Percentiles rank a stretch among this genome's conserved stretches.
Evolutionary conservation across 30 jellyfish, hydroid and myxozoan genomes (phyloP).

Genomic region (Aurelia sp.): DNA sequence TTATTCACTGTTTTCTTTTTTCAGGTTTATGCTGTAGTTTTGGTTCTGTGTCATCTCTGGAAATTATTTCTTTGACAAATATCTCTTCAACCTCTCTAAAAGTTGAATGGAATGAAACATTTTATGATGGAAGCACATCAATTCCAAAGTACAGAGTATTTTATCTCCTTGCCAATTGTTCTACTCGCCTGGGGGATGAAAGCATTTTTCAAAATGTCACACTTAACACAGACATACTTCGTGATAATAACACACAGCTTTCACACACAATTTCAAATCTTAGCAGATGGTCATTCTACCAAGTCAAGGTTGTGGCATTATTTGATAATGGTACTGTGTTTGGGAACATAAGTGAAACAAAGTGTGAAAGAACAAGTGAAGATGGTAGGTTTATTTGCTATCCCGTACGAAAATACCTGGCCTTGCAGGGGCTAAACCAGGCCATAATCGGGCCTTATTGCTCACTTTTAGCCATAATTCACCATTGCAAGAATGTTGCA

Average conservation of each 20-base stretch:
- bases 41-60: conserved; percentile 33
- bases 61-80: conserved; percentile 5
- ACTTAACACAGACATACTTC: background rate
- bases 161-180: conserved; percentile 10
- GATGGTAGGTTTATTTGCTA: conserved; percentile 42
- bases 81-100: conserved; percentile 49
- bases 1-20: background rate
- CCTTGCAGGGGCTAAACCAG: too few species aligned
- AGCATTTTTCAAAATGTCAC: background rate
- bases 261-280: conserved; percentile 13
- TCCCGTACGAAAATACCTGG: too few species aligned
- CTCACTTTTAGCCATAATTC: too few species aligned
- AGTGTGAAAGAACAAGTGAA: conserved; percentile 34
- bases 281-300: conserved; percentile 51
- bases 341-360: background rate
- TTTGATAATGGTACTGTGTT: conserved; percentile 16
- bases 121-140: conserved; percentile 7
- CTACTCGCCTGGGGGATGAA: background rate
- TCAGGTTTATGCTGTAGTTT: conserved; percentile 11
- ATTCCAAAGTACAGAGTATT: conserved; percentile 14
- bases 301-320: conserved; percentile 25
- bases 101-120: conserved; percentile 29
- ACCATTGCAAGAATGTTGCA: too few species aligned
- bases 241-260: background rate
- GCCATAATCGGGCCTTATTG: too few species aligned